Evolutionary conservation across 2,113 vertebrate species (phyloP).

Genomic region (Macaca mulatta): DNA sequence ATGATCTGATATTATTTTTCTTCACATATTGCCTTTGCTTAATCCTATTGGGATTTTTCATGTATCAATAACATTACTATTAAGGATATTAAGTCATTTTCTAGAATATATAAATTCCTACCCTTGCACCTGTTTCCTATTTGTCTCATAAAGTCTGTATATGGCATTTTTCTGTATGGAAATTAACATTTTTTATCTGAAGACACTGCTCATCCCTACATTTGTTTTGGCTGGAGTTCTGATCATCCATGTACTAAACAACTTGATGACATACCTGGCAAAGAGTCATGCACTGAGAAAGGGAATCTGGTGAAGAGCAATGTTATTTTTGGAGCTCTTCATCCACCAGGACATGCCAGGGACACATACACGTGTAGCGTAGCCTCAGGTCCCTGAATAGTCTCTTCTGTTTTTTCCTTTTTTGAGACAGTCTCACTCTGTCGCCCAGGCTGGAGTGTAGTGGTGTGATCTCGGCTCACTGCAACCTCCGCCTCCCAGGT

Average conservation of each 20-base stretch:
- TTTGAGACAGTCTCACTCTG: too few relatives aligned
- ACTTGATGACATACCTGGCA: not conserved
- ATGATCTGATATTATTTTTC: not conserved
- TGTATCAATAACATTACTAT: not conserved
- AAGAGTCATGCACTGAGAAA: not conserved
- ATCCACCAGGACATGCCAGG: not conserved
- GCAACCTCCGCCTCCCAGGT: too few relatives aligned
- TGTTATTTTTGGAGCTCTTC: not conserved
- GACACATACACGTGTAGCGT: accelerated
- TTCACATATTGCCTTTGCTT: not conserved
- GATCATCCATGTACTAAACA: not conserved
- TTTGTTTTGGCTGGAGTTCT: not conserved
- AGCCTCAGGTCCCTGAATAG: not conserved
- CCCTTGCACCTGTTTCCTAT: not conserved
- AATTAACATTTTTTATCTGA: not conserved
- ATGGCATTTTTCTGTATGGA: not conserved
- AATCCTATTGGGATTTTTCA: not conserved
- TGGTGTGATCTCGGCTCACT: too few relatives aligned
- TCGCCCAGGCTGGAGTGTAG: too few relatives aligned
- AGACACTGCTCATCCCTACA: not conserved
- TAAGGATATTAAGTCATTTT: not conserved
- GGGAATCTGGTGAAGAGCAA: not conserved
- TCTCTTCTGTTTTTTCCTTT: not conserved
- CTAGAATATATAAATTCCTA: not conserved
- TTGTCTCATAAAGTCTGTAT: not conserved